Evolutionary conservation across 2,888 invertebrate species (phyloP).

Genomic region (Ernsta delagoae): DNA sequence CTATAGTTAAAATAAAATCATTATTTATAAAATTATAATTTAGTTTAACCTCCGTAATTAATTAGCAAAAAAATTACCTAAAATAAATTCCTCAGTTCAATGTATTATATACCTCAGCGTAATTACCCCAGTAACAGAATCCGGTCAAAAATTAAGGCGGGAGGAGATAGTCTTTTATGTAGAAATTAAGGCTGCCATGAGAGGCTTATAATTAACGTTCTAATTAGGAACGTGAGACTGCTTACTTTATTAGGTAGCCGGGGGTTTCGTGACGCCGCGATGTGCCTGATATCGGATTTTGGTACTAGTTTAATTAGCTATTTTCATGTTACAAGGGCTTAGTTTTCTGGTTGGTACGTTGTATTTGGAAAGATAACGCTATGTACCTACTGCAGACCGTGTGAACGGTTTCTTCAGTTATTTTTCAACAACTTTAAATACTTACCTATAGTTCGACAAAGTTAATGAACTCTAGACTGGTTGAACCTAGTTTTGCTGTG

Average conservation of each 20-base stretch:
- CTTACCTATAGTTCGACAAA: no score
- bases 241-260: slow-evolving; percentile 76
- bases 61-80: no score
- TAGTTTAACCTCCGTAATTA: no score
- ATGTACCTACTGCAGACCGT: slow-evolving; percentile 10
- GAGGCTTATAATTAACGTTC: slow-evolving; percentile 81
- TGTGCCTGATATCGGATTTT: slow-evolving; percentile 78
- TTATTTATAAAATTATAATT: no score
- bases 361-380: slow-evolving; percentile 34
- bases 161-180: slow-evolving; percentile 72
- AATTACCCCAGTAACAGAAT: slow-evolving; percentile 61
- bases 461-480: no score
- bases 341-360: slow-evolving; percentile 41
- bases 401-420: no score
- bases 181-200: slow-evolving; percentile 80
- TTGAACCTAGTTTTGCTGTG: no score
- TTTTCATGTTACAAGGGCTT: slow-evolving; percentile 65
- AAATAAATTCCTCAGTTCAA: no score
- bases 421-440: no score
- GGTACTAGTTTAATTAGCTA: slow-evolving; percentile 79
- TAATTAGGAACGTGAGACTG: slow-evolving; percentile 83
- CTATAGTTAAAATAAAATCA: no score
- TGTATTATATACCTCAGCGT: slow-evolving; percentile 6
- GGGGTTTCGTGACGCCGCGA: slow-evolving; percentile 68
- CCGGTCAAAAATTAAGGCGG: slow-evolving; percentile 71